Conservation (phyloP, 2,888 invertebrate genomes). For the Synergus gifuensis region DNA sequence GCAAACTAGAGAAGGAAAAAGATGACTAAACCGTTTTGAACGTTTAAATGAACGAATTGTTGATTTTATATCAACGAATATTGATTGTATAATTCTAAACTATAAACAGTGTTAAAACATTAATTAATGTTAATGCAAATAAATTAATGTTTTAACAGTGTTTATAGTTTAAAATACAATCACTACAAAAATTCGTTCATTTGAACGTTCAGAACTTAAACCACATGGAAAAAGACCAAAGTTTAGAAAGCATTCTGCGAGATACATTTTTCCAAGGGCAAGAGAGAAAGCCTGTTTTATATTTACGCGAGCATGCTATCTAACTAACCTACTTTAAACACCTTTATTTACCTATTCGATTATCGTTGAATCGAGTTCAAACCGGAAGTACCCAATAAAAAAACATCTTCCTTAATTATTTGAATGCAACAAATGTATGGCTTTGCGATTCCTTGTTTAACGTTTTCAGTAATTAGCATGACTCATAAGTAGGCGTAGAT, state of each 20-base stretch:
- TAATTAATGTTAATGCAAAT: too few relatives aligned
- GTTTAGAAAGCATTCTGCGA: constrained; percentile 18
- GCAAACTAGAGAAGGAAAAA: neutral
- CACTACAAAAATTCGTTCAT: too few relatives aligned
- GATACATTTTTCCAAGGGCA: constrained; percentile 61
- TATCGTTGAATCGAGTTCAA: neutral
- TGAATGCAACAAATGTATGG: neutral
- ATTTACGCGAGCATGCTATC: constrained; percentile 48
- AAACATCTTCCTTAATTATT: constrained; percentile 5
- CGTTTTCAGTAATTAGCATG: neutral
- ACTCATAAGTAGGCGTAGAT: too few relatives aligned
- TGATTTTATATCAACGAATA: too few relatives aligned
- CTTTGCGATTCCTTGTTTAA: neutral
- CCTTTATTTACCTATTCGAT: constrained; percentile 28
- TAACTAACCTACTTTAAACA: constrained; percentile 62
- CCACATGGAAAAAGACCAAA: neutral
- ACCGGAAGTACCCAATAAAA: constrained; percentile 2
- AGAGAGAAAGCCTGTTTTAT: constrained; percentile 58
- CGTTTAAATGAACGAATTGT: too few relatives aligned
- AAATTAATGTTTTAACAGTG: too few relatives aligned
- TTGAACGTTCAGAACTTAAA: too few relatives aligned
- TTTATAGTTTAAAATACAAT: too few relatives aligned
- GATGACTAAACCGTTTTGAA: too few relatives aligned
- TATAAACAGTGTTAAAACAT: too few relatives aligned
- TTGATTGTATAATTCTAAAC: too few relatives aligned